A percentile compares a stretch with the other conserved stretches of the same genome.
Evolutionary conservation across 2,113 vertebrate species (phyloP).

Genomic region (Echinops telfairi): DNA sequence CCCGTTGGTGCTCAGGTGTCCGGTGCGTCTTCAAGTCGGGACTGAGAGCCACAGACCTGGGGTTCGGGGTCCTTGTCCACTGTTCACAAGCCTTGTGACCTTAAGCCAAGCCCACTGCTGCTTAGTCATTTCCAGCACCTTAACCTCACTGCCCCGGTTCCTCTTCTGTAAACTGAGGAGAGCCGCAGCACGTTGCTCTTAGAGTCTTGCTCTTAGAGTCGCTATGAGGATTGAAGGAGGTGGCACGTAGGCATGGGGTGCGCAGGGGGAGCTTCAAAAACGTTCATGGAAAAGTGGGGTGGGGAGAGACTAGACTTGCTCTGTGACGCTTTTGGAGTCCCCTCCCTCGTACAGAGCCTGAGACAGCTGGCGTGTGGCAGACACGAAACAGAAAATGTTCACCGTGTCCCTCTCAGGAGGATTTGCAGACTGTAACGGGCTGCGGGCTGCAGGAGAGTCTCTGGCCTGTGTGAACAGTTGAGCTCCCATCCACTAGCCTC

Average conservation of each 20-base stretch:
- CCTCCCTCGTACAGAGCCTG: not conserved
- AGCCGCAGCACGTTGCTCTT: not conserved
- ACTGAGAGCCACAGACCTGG: not conserved
- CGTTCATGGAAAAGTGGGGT: too few species aligned
- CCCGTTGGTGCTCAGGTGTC: not conserved
- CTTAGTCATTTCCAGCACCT: not conserved
- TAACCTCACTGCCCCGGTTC: not conserved
- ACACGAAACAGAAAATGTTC: not conserved
- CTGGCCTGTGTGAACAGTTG: not conserved
- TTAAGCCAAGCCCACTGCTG: not conserved
- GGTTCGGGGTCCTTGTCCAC: not conserved
- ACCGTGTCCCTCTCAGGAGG: too few species aligned
- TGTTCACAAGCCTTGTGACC: not conserved
- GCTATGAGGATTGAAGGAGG: not conserved
- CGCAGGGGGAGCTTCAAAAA: too few species aligned
- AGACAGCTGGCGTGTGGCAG: not conserved
- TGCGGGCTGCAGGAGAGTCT: not conserved
- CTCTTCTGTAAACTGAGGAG: not conserved
- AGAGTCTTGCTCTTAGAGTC: not conserved
- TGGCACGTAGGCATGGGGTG: not conserved
- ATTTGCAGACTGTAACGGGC: not conserved
- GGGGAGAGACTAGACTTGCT: too few species aligned
- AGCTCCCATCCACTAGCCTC: not conserved
- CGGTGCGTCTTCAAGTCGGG: not conserved
- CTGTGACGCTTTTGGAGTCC: too few species aligned